Evolutionary conservation across 2,113 vertebrate genomes (phyloP), one percentile per base, ranked within the genome.

Genomic region (Tichodroma muraria): DNA sequence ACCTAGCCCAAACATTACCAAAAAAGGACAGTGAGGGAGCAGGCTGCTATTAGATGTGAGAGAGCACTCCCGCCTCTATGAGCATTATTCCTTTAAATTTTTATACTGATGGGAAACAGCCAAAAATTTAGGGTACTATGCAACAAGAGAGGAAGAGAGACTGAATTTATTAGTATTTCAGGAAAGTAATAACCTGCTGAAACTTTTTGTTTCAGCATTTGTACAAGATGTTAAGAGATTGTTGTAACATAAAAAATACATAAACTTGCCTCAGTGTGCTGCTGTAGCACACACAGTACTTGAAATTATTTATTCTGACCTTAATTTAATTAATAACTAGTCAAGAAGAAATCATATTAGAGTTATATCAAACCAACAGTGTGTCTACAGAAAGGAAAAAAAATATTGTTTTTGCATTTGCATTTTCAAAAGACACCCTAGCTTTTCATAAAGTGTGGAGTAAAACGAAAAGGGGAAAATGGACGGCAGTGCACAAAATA

Each of bases 1-100:
- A 69, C 18, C 25, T 68, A 92, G 80, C 4, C 10, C 83, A 93
- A 94, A 92, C 50, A 85, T 84, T 87, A 72, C 91, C 86, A 69
- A 89, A 93, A 95, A 85, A 80, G 80, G 76, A 40, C 50, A 66
- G 15, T 14, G 50, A 37, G 15, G 30, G 28, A 85, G 30, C 6
- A 77, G 50, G 9, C 6, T 71, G 7, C 31, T 75, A 64, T 56
- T 40, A 75, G 17, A 40, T 2, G 0, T 38, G 13, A 69, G 30
- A 83, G 20, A 68, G 13, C 8, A 9, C 57, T 92, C 6, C 23
- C 57, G 10, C 14, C 0, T 0, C 28, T 79, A 8, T 1, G 0
- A 65, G 6, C 6, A 12, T 24, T 37, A 13, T 49, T 85, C 19
- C 35, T 59, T 84, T 47, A 44, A 19, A 68, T 80, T 79, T 80